phyloP scores from a whole-genome alignment of 2,797 vertebrate genomes.

The Salmo trutta region DNA sequence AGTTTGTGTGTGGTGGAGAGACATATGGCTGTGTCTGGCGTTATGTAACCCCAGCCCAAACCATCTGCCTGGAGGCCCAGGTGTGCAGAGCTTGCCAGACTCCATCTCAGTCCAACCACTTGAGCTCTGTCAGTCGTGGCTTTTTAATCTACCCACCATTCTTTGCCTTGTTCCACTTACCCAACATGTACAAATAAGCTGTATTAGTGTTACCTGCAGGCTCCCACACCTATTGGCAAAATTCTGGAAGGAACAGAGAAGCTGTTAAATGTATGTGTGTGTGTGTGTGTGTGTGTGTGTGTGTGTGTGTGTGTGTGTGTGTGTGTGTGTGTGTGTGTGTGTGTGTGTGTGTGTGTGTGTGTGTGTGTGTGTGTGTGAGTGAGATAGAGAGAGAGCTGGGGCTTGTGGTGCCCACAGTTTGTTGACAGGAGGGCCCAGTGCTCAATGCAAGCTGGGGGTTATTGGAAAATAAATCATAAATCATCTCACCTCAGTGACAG shows the following conservation, averaged over 20 bases:
- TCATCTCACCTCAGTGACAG: conserved; percentile 73
- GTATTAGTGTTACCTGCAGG: conserved; percentile 43
- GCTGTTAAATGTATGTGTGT: conserved; percentile 3
- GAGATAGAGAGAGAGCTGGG: conserved; percentile 36
- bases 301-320: no score
- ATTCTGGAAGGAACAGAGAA: conserved; percentile 19
- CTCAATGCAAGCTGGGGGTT: conserved; percentile 68
- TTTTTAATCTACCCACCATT: conserved; percentile 62
- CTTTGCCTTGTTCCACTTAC: conserved; percentile 66
- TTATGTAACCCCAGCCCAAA: conserved; percentile 75
- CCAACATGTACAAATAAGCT: conserved; percentile 62
- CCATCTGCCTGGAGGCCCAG: conserved; percentile 81
- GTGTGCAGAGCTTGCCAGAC: conserved; percentile 73
- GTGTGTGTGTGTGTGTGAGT: no score
- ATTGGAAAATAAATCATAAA: conserved; percentile 81
- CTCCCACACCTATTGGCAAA: conserved; percentile 44
- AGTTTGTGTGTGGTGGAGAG: conserved; percentile 74
- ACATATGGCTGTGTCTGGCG: conserved; percentile 77
- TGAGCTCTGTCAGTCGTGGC: conserved; percentile 72
- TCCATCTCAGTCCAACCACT: conserved; percentile 64
- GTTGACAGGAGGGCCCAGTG: conserved; percentile 68
- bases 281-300: no score
- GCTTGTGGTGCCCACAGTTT: conserved; percentile 46
- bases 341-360: no score
- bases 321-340: no score